These are phyloP conservation scores for Hofmannophila pseudospretella DNA, from an alignment of 2,888 invertebrate species.

Conservation along the genomic window DNA sequence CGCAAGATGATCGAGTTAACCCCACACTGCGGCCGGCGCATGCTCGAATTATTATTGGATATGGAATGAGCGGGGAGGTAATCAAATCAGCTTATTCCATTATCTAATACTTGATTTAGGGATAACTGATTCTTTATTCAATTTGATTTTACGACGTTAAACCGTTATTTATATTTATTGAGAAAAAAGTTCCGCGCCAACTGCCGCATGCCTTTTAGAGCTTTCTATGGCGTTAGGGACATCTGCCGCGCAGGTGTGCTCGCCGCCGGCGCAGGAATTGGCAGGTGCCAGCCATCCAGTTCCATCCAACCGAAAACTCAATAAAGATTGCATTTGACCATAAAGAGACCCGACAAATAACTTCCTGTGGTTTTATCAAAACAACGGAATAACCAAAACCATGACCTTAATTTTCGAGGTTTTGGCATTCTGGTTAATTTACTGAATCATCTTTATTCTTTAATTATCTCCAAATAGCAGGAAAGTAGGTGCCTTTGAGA, in stretches of 20 bases:
- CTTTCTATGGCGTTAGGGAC: conserved; percentile 28
- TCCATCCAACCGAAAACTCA: too few species aligned
- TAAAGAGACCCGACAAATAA: too few species aligned
- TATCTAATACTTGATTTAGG: conserved; percentile 18
- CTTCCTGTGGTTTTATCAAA: too few species aligned
- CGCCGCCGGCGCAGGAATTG: conserved; percentile 23
- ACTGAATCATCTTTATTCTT: too few species aligned
- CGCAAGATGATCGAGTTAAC: conserved; percentile 1
- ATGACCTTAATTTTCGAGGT: too few species aligned
- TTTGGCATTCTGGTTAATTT: too few species aligned
- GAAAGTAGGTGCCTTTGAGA: too few species aligned
- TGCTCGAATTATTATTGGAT: conserved; percentile 17
- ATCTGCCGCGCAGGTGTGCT: conserved; percentile 66
- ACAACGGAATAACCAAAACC: too few species aligned
- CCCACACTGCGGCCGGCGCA: conserved; percentile 16
- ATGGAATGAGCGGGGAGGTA: conserved; percentile 13
- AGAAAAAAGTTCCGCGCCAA: conserved; percentile 7
- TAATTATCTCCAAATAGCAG: too few species aligned
- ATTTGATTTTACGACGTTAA: conserved; percentile 4
- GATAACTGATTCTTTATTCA: conserved; percentile 8
- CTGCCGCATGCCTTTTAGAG: conserved; percentile 11
- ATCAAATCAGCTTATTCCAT: conserved; percentile 18
- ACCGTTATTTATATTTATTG: conserved; percentile 8
- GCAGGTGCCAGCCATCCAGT: conserved; percentile 22
- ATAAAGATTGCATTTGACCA: too few species aligned